A percentile compares a stretch with the other conserved stretches of the same genome.
These are phyloP conservation scores for Sigmodon hispidus DNA, from an alignment of 2,113 vertebrate genomes.

Conservation along the genomic window DNA sequence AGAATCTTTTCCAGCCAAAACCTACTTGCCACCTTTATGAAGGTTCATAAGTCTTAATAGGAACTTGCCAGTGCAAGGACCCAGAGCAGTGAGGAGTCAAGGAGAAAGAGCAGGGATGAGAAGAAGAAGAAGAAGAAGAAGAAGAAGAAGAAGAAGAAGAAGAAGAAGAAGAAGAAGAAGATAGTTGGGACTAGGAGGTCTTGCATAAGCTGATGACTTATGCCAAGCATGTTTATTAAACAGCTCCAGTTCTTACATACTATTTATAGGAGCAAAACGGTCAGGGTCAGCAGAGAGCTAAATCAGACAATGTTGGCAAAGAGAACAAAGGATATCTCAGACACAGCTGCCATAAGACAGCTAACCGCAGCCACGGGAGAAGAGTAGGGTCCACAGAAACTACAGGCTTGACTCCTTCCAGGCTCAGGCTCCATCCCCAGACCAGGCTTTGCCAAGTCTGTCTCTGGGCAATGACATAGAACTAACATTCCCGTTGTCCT, in stretches of 20 bases:
- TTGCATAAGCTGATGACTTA: not conserved
- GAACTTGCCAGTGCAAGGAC: not conserved
- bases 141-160: not conserved
- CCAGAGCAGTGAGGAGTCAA: not conserved
- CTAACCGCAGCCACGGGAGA: not conserved
- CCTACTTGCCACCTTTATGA: not conserved
- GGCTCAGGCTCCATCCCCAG: not conserved
- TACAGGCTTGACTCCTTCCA: not conserved
- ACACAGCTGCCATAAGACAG: not conserved
- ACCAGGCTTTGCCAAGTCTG: not conserved
- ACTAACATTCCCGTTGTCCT: not conserved
- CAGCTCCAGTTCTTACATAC: not conserved
- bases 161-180: not conserved
- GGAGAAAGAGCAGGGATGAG: not conserved
- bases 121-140: not conserved
- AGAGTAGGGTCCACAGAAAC: not conserved
- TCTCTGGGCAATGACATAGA: not conserved
- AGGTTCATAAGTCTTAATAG: not conserved
- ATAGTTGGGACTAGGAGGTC: not conserved
- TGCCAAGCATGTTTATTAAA: not conserved
- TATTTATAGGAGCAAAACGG: not conserved
- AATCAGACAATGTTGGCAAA: not conserved
- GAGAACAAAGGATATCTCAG: not conserved
- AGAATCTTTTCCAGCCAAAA: not conserved
- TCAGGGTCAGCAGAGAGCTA: not conserved